Conservation (phyloP, 2,888 invertebrate species). For the Callyntrura guangdongensis region DNA sequence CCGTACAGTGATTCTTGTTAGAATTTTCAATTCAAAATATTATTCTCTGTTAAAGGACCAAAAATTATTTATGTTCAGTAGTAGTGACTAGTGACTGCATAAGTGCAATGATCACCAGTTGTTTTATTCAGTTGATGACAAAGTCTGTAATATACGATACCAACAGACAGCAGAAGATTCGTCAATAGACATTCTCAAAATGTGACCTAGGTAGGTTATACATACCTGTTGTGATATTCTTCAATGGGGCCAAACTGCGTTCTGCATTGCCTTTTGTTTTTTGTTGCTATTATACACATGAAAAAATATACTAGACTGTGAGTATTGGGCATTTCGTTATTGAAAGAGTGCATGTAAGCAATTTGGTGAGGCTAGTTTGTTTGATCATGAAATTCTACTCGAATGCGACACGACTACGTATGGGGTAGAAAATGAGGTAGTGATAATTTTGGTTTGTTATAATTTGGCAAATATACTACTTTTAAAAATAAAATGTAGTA, state of each 20-base stretch:
- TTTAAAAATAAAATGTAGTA: too few species aligned
- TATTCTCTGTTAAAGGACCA: neutral
- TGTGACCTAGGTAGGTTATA: constrained; percentile 30
- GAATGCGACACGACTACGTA: neutral
- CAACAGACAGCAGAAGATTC: neutral
- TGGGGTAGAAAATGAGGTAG: too few species aligned
- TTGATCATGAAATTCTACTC: neutral
- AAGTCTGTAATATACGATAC: constrained; percentile 1
- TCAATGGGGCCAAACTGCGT: neutral
- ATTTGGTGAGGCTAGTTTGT: neutral
- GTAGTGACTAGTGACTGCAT: neutral
- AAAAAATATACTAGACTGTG: neutral
- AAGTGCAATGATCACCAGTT: neutral
- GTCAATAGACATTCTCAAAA: neutral
- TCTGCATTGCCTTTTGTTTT: neutral
- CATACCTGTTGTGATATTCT: neutral
- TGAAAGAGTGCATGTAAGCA: neutral
- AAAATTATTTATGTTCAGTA: constrained; percentile 21
- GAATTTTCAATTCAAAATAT: constrained; percentile 37
- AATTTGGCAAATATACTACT: too few species aligned
- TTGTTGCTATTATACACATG: neutral
- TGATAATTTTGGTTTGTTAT: too few species aligned
- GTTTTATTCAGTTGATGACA: constrained; percentile 2
- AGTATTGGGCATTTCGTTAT: neutral
- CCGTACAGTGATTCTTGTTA: neutral